phyloP scores from a whole-genome alignment of 1,140 invertebrate species.

The Drosophila albomicans region DNA sequence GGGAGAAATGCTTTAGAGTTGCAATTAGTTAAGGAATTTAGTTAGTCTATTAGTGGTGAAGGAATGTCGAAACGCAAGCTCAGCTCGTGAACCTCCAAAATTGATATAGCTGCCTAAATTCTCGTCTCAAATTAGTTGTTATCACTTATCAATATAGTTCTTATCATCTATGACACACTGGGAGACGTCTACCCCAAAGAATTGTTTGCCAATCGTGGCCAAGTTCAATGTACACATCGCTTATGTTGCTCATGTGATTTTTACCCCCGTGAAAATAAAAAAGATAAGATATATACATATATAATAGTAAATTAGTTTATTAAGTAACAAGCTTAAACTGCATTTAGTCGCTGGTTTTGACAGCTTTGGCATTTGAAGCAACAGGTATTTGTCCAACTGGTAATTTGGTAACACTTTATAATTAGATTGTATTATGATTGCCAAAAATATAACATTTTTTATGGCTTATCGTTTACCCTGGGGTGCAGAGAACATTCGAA shows the following conservation, averaged over 20 bases:
- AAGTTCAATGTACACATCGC: conserved; percentile 26
- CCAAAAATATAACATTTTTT: conserved; percentile 33
- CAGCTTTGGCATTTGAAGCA: not conserved
- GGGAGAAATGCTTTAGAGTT: not conserved
- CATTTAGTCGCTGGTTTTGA: conserved; percentile 21
- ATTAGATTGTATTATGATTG: conserved; percentile 35
- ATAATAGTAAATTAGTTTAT: not conserved
- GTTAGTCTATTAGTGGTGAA: not conserved
- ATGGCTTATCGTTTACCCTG: conserved; percentile 13
- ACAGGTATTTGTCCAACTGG: not conserved
- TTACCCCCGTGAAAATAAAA: not conserved
- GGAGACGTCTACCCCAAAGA: conserved; percentile 11
- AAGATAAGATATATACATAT: conserved; percentile 31
- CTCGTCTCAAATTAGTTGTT: too few species aligned
- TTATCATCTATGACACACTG: conserved; percentile 20
- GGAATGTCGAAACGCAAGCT: not conserved
- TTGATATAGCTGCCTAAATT: too few species aligned
- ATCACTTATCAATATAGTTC: not conserved
- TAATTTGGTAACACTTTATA: conserved; percentile 28
- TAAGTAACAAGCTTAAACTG: not conserved
- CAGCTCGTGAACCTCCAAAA: too few species aligned
- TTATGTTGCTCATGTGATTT: conserved; percentile 35
- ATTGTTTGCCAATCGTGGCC: conserved; percentile 8
- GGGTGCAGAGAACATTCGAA: conserved; percentile 5
- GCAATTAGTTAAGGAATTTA: conserved; percentile 16